phyloP scores from a whole-genome alignment of 1,140 invertebrate species.

The Babylonia areolata region DNA sequence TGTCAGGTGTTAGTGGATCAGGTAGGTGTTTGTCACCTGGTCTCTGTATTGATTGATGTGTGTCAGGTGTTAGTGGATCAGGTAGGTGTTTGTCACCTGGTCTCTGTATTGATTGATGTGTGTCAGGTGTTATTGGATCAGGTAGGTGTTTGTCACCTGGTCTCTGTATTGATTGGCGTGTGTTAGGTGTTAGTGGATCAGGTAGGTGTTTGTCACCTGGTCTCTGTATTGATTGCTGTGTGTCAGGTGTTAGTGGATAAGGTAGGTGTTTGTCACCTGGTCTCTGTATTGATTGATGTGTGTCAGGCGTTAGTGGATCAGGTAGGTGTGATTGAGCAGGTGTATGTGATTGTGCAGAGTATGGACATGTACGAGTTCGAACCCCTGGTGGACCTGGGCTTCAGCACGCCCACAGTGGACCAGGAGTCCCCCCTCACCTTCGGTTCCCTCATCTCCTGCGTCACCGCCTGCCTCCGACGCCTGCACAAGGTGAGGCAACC shows the following conservation, averaged over 20 bases:
- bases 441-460: constrained; percentile 71
- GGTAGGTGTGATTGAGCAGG: constrained; percentile 67
- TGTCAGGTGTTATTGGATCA: constrained; percentile 71
- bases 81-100: too few relatives aligned
- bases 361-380: constrained; percentile 70
- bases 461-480: constrained; percentile 65
- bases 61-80: constrained; percentile 71
- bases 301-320: constrained; percentile 71
- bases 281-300: too few relatives aligned
- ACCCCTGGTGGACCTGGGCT: constrained; percentile 64
- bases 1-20: constrained; percentile 71
- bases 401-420: constrained; percentile 71
- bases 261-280: too few relatives aligned
- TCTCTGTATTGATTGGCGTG: too few relatives aligned
- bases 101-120: too few relatives aligned
- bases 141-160: too few relatives aligned
- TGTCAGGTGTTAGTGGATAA: constrained; percentile 71
- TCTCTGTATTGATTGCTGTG: too few relatives aligned
- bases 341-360: too few relatives aligned
- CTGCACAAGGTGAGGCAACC: constrained; percentile 64
- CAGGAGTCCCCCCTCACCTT: constrained; percentile 64
- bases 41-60: too few relatives aligned
- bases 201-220: too few relatives aligned
- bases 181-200: constrained; percentile 70
- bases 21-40: too few relatives aligned